These are phyloP conservation scores for Hozukius guyotensis DNA, from an alignment of 2,797 vertebrate genomes.

Conservation along the genomic window DNA sequence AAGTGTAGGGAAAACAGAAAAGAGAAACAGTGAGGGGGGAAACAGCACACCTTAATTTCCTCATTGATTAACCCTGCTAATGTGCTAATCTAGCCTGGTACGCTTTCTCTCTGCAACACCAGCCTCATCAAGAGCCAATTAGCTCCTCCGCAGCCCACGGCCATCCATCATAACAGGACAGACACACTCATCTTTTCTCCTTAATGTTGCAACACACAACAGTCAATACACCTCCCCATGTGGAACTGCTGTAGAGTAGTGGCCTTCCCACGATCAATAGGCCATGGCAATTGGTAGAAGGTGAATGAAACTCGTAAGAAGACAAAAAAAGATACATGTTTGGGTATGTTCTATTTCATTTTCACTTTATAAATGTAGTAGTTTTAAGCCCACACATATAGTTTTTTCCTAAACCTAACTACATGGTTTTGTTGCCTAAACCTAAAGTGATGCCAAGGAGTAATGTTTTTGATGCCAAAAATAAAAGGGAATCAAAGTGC, in stretches of 20 bases:
- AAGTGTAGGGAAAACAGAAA: conserved; percentile 16
- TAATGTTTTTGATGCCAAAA: too few relatives aligned
- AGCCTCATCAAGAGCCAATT: conserved; percentile 83
- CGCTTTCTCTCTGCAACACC: conserved; percentile 75
- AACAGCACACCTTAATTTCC: conserved; percentile 73
- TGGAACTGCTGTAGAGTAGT: conserved; percentile 59
- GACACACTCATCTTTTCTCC: conserved; percentile 80
- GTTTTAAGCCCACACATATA: too few relatives aligned
- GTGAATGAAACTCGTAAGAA: conserved; percentile 25
- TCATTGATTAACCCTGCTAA: conserved; percentile 81
- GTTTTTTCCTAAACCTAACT: too few relatives aligned
- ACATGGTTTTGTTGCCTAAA: too few relatives aligned
- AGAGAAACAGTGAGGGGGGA: conserved; percentile 53
- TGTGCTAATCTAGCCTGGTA: conserved; percentile 75
- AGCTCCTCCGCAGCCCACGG: conserved; percentile 69
- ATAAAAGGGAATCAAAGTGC: too few relatives aligned
- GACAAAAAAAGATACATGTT: conserved; percentile 3
- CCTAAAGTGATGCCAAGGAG: too few relatives aligned
- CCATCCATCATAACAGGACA: conserved; percentile 80
- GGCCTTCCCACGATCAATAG: conserved; percentile 61
- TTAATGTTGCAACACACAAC: conserved; percentile 71
- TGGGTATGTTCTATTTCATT: too few relatives aligned
- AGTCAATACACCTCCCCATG: conserved; percentile 73
- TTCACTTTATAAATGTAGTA: too few relatives aligned
- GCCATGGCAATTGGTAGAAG: conserved; percentile 4